Evolutionary conservation across 1,140 invertebrate species (phyloP).

Genomic region (Drosophila nikananu): DNA sequence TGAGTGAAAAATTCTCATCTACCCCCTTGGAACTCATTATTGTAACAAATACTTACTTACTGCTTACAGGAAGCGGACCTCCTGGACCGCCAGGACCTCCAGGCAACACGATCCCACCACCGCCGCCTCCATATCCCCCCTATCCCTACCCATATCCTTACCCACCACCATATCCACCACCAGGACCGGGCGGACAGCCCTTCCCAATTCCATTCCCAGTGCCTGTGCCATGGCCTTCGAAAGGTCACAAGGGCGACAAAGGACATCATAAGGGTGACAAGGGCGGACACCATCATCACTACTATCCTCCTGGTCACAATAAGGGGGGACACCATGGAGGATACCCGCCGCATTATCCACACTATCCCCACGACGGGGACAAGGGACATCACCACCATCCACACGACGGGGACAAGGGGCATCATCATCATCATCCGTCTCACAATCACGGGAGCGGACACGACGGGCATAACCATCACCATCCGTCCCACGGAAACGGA

Average conservation of each 20-base stretch:
- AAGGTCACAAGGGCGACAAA: constrained; percentile 44
- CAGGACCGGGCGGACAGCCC: constrained; percentile 7
- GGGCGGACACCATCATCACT: constrained; percentile 39
- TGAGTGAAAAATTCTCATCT: neutral
- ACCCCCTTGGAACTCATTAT: too few species aligned
- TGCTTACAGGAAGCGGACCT: constrained; percentile 3
- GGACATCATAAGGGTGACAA: constrained; percentile 43
- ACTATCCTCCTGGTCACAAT: constrained; percentile 27
- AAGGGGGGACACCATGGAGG: constrained; percentile 18
- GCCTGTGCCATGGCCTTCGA: constrained; percentile 46
- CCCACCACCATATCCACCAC: constrained; percentile 8
- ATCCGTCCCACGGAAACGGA: neutral
- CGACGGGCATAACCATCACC: neutral
- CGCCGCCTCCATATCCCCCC: constrained; percentile 11
- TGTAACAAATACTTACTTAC: too few species aligned
- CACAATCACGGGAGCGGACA: constrained; percentile 9
- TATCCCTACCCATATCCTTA: constrained; percentile 9
- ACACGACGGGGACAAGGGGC: constrained; percentile 4
- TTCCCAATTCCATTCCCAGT: constrained; percentile 41
- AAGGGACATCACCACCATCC: constrained; percentile 18
- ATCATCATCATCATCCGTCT: constrained; percentile 2
- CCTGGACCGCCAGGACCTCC: constrained; percentile 50
- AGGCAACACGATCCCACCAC: constrained; percentile 8
- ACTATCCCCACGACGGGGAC: neutral
- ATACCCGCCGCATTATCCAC: constrained; percentile 11